Percentiles rank a stretch among this genome's conserved stretches.
Conservation (phyloP, 2,113 vertebrate species). For the Agelaius tricolor region DNA sequence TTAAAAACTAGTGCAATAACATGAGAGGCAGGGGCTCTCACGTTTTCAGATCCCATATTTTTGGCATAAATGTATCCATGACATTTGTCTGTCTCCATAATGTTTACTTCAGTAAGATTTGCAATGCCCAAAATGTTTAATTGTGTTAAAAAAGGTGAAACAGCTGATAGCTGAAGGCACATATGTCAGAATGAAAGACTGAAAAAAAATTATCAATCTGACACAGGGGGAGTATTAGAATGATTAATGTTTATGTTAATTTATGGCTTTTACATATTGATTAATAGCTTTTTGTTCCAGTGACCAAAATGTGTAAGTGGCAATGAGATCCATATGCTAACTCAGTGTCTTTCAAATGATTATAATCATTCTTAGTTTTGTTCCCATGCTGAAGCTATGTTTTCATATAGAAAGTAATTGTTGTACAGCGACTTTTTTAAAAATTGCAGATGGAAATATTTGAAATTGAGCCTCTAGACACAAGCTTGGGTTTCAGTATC, state of each 20-base stretch:
- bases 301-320: slow-evolving; percentile 69
- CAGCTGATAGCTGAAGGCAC: slow-evolving; percentile 69
- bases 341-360: slow-evolving; percentile 61
- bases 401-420: slow-evolving; percentile 46
- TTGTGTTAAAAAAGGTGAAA: slow-evolving; percentile 42
- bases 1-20: not conserved
- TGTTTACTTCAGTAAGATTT: slow-evolving; percentile 52
- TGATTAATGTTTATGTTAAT: slow-evolving; percentile 77
- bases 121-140: slow-evolving; percentile 49
- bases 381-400: slow-evolving; percentile 56
- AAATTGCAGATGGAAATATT: slow-evolving; percentile 36
- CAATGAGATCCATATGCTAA: slow-evolving; percentile 78
- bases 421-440: not conserved
- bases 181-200: slow-evolving; percentile 61
- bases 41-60: not conserved
- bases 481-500: not conserved
- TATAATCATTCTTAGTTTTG: slow-evolving; percentile 43
- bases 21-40: not conserved
- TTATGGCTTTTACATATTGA: slow-evolving; percentile 73
- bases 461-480: not conserved
- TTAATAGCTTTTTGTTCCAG: slow-evolving; percentile 74
- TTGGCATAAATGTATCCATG: not conserved
- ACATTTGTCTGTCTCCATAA: slow-evolving; percentile 20
- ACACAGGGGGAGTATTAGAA: slow-evolving; percentile 71
- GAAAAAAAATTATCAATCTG: slow-evolving; percentile 61